Conservation (phyloP, 2,797 vertebrate genomes). For the Clarias fuscus region DNA sequence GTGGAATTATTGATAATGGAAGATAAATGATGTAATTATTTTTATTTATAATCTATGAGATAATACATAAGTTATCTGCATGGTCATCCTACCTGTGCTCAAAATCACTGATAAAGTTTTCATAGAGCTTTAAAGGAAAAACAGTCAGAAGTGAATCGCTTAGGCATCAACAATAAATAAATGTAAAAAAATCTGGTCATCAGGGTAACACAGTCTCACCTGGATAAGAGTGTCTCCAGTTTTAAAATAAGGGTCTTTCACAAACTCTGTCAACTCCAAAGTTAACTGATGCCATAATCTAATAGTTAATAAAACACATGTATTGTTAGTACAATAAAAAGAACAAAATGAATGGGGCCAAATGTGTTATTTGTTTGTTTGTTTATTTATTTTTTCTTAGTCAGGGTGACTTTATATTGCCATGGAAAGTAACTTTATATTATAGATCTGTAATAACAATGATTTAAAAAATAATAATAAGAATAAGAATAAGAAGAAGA, state of each 20-base stretch:
- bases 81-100: constrained; percentile 4
- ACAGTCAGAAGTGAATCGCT: background rate
- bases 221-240: constrained; percentile 85
- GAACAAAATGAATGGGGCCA: background rate
- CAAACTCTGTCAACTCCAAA: constrained; percentile 87
- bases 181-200: background rate
- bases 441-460: background rate
- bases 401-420: background rate
- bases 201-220: constrained; percentile 57
- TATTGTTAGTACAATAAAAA: background rate
- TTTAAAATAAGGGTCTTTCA: constrained; percentile 89
- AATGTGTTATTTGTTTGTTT: background rate
- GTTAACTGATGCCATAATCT: constrained; percentile 91
- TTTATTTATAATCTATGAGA: background rate
- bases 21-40: background rate
- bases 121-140: constrained; percentile 4
- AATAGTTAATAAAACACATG: background rate
- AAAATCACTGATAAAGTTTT: constrained; percentile 14
- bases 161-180: background rate
- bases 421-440: background rate
- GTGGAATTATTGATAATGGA: background rate
- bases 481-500: too few relatives aligned
- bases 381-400: background rate
- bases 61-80: too few relatives aligned
- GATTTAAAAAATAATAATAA: background rate